These are phyloP conservation scores for Hypomecis atomaria DNA, from an alignment of 2,888 invertebrate genomes.

Conservation along the genomic window DNA sequence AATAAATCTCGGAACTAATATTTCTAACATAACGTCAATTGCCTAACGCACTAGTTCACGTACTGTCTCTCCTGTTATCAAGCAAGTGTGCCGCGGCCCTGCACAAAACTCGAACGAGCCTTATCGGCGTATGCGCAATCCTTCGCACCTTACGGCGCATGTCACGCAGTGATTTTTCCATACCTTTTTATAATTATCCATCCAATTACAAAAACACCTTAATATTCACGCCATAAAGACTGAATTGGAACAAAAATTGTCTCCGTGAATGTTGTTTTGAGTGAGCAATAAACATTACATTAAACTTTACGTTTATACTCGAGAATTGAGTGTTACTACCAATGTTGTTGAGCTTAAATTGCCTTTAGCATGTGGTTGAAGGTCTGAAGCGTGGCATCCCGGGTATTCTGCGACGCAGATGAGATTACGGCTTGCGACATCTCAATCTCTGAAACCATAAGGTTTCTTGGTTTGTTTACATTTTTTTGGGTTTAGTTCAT, in stretches of 20 bases:
- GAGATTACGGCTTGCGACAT: slow-evolving; percentile 20
- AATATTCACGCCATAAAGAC: slow-evolving; percentile 25
- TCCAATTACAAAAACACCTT: slow-evolving; percentile 33
- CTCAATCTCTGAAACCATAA: slow-evolving; percentile 8
- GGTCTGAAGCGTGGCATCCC: slow-evolving; percentile 19
- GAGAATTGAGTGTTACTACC: slow-evolving; percentile 46
- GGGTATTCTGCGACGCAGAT: slow-evolving; percentile 21
- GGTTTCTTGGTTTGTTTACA: not conserved
- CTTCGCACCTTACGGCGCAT: slow-evolving; percentile 52
- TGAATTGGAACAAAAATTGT: slow-evolving; percentile 32
- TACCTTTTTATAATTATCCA: slow-evolving; percentile 17
- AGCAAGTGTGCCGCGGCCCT: slow-evolving; percentile 58
- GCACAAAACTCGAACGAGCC: slow-evolving; percentile 53
- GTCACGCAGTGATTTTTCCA: slow-evolving; percentile 42
- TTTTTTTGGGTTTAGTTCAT: not conserved
- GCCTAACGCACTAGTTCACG: slow-evolving; percentile 6
- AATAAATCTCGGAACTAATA: too few species aligned
- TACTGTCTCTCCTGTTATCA: slow-evolving; percentile 21
- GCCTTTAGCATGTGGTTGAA: slow-evolving; percentile 28
- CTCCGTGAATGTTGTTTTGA: slow-evolving; percentile 39
- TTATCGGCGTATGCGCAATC: slow-evolving; percentile 59
- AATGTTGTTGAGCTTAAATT: slow-evolving; percentile 42
- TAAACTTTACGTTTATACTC: slow-evolving; percentile 38
- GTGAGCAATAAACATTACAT: slow-evolving; percentile 51
- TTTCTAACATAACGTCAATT: too few species aligned